phyloP scores from a whole-genome alignment of 2,888 invertebrate species.

The Parelbella ahira region DNA sequence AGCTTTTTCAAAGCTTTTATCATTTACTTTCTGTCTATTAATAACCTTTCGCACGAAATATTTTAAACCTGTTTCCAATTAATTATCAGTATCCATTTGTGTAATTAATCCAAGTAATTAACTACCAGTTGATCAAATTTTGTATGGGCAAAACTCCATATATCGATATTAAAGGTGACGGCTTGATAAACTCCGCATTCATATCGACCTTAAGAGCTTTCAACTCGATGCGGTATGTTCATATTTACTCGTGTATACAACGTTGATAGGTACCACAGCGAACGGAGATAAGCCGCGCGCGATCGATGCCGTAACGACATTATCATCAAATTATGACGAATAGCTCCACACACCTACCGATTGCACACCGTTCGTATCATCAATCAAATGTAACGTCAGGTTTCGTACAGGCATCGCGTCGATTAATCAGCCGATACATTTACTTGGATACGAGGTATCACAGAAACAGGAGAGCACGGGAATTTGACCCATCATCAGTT shows the following conservation, averaged over 20 bases:
- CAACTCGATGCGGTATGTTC: slow-evolving; percentile 7
- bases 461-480: no score
- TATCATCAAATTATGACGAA: slow-evolving; percentile 62
- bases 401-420: slow-evolving; percentile 26
- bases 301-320: slow-evolving; percentile 37
- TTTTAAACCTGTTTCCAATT: no score
- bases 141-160: no score
- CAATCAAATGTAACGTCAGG: slow-evolving; percentile 40
- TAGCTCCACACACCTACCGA: slow-evolving; percentile 35
- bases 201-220: slow-evolving; percentile 19
- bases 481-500: slow-evolving; percentile 2
- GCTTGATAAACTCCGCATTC: no score
- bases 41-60: no score
- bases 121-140: no score
- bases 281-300: slow-evolving; percentile 26
- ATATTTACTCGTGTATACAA: slow-evolving; percentile 9
- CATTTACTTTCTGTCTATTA: no score
- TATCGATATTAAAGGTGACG: no score
- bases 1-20: no score
- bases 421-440: slow-evolving; percentile 15
- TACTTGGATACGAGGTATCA: no score
- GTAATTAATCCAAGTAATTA: no score
- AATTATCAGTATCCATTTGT: no score
- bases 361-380: slow-evolving; percentile 36
- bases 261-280: slow-evolving; percentile 15